Percentiles rank a stretch among this genome's conserved stretches.
Evolutionary conservation across 2,888 invertebrate genomes (phyloP).

Genomic region (Achlya flavicornis): DNA sequence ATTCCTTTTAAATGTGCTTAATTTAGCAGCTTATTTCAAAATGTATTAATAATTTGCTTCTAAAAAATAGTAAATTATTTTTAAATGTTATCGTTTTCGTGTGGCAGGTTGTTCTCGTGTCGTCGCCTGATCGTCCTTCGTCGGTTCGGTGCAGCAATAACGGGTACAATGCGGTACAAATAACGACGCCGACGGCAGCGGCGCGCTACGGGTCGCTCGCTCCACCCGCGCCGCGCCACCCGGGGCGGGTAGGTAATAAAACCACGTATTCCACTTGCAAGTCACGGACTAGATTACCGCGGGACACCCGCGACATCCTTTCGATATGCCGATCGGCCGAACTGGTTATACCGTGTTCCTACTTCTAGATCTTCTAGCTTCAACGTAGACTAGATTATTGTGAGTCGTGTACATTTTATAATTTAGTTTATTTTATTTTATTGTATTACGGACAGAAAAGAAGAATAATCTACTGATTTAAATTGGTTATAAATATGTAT

Average conservation of each 20-base stretch:
- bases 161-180: conserved; percentile 62
- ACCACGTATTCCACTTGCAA: conserved; percentile 78
- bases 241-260: conserved; percentile 65
- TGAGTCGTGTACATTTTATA: not conserved
- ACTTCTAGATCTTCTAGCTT: not conserved
- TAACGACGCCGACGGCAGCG: conserved; percentile 37
- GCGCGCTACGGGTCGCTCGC: conserved; percentile 4
- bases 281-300: conserved; percentile 81
- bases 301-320: conserved; percentile 61
- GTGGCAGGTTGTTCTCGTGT: conserved; percentile 20
- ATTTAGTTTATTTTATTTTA: not conserved
- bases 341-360: not conserved
- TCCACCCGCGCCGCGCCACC: conserved; percentile 26
- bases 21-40: not conserved
- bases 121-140: conserved; percentile 20
- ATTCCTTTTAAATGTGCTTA: not conserved
- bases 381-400: not conserved
- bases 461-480: too few species aligned
- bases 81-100: not conserved
- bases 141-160: conserved; percentile 46
- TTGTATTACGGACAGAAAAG: too few species aligned
- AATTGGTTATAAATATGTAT: too few species aligned
- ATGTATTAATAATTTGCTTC: not conserved
- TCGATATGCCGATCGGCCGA: conserved; percentile 59
- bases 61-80: not conserved